Conservation (phyloP, 2,888 invertebrate species). For the Argyresthia albistria region DNA sequence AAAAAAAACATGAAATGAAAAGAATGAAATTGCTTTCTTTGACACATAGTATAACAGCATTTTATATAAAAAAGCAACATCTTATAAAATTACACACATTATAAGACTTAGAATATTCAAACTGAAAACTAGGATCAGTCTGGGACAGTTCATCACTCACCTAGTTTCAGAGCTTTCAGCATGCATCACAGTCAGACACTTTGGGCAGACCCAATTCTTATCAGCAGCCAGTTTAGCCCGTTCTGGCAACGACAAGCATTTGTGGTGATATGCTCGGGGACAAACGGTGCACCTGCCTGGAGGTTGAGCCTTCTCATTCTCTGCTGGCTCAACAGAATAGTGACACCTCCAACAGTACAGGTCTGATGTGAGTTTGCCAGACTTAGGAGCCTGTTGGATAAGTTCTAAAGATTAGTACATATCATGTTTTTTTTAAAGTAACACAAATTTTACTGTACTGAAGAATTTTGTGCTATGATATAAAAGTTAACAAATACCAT, state of each 20-base stretch:
- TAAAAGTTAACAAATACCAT: not conserved
- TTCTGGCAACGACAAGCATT: conserved; percentile 75
- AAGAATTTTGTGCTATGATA: not conserved
- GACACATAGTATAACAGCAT: no score
- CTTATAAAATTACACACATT: no score
- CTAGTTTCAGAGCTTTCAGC: conserved; percentile 82
- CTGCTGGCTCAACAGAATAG: conserved; percentile 72
- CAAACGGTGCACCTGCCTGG: conserved; percentile 83
- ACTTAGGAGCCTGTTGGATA: not conserved
- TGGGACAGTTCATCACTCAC: conserved; percentile 31
- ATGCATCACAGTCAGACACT: conserved; percentile 82
- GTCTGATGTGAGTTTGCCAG: conserved; percentile 64
- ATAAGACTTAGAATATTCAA: no score
- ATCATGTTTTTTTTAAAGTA: not conserved
- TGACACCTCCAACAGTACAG: conserved; percentile 95
- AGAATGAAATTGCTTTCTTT: no score
- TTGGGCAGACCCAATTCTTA: conserved; percentile 86
- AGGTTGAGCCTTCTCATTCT: conserved; percentile 36
- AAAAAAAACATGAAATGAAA: no score
- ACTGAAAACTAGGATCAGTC: no score
- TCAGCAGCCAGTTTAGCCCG: conserved; percentile 48
- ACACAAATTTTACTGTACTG: not conserved
- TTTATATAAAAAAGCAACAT: no score
- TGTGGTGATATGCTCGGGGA: conserved; percentile 86
- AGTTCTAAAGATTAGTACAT: not conserved